Conservation (phyloP, 1,140 invertebrate genomes). For the Heterodera carotae region DNA sequence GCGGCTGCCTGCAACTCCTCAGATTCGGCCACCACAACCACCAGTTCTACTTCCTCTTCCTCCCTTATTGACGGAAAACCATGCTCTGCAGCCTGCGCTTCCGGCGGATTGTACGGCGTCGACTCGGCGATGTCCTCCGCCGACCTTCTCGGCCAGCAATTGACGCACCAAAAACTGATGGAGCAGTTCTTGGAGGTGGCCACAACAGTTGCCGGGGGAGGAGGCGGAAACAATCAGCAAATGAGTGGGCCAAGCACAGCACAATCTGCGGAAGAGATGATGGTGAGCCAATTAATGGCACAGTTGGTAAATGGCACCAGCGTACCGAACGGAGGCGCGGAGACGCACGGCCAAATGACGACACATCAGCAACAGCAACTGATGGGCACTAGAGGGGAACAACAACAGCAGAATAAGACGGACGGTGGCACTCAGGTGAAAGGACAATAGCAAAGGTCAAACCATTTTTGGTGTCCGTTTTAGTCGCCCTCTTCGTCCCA, state of each 20-base stretch:
- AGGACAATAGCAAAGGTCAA: not conserved
- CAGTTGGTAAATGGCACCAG: constrained; percentile 17
- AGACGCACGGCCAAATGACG: constrained; percentile 16
- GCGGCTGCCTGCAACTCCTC: constrained; percentile 2
- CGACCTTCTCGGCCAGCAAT: not conserved
- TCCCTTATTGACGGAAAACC: not conserved
- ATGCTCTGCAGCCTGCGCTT: not conserved
- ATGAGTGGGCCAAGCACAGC: not conserved
- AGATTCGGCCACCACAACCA: constrained; percentile 19
- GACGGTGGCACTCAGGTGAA: not conserved
- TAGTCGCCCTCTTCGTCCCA: constrained; percentile 24
- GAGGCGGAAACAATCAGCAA: constrained; percentile 4
- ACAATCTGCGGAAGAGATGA: constrained; percentile 14
- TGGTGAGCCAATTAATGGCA: constrained; percentile 27
- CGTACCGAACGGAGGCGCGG: constrained; percentile 2
- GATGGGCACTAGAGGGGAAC: not conserved
- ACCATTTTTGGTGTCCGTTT: not conserved
- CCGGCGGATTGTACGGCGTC: not conserved
- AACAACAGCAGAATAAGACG: not conserved
- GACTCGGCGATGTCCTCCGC: not conserved
- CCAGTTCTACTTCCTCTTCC: not conserved
- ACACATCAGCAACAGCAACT: constrained; percentile 5
- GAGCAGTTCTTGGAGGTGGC: constrained; percentile 23
- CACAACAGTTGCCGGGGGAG: constrained; percentile 1
- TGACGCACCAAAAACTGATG: constrained; percentile 25